phyloP scores from a whole-genome alignment of 2,888 invertebrate genomes.

The Thumatha senex region DNA sequence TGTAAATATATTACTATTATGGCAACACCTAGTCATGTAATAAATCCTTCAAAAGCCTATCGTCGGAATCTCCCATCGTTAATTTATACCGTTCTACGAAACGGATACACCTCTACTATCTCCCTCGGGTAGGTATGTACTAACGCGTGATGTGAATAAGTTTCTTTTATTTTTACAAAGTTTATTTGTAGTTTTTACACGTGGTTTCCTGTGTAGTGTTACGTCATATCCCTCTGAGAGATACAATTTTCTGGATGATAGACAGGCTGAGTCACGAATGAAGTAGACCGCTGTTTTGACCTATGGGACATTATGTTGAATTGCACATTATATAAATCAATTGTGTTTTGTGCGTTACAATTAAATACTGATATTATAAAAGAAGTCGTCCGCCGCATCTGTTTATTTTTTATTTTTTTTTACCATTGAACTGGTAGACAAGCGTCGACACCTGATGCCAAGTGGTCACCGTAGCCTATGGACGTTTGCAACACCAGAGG shows the following conservation, averaged over 20 bases:
- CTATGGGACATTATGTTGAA: neutral
- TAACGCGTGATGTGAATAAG: constrained; percentile 8
- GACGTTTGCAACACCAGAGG: too few species aligned
- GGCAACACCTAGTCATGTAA: constrained; percentile 3
- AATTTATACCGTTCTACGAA: constrained; percentile 8
- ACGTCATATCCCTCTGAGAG: neutral
- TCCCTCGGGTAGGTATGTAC: constrained; percentile 2
- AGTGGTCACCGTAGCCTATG: too few species aligned
- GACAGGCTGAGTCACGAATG: neutral
- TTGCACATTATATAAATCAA: neutral
- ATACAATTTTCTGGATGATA: neutral
- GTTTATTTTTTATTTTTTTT: too few species aligned
- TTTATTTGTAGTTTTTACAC: neutral
- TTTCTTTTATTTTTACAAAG: constrained; percentile 1
- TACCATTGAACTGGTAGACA: too few species aligned
- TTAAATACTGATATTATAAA: too few species aligned
- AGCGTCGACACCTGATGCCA: too few species aligned
- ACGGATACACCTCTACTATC: constrained; percentile 3
- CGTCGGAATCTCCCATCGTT: constrained; percentile 8
- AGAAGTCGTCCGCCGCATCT: too few species aligned
- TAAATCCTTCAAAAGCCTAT: constrained; percentile 7
- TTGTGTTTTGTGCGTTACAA: too few species aligned
- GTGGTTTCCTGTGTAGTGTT: neutral
- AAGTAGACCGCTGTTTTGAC: neutral
- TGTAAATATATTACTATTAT: constrained; percentile 4